Conservation (phyloP, 2,113 vertebrate species). For the Gallinago paraguaiae region DNA sequence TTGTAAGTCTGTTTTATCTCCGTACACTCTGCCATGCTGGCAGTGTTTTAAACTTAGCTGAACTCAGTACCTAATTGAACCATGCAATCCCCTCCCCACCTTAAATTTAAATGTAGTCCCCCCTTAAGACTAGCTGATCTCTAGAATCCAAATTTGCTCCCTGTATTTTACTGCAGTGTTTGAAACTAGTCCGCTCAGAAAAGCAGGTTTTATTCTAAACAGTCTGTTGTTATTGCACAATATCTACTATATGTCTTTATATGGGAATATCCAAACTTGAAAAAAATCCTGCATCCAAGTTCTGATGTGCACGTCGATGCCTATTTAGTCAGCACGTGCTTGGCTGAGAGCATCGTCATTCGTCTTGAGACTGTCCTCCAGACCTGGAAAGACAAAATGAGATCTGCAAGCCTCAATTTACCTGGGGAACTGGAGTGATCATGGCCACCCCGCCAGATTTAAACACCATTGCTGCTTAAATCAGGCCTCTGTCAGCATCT, state of each 20-base stretch:
- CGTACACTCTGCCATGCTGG: background rate
- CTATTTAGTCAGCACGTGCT: background rate
- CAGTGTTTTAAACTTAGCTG: background rate
- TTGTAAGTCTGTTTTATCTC: background rate
- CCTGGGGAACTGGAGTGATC: conserved; percentile 12
- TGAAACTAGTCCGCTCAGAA: background rate
- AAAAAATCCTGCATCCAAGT: background rate
- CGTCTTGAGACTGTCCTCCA: background rate
- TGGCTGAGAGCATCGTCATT: background rate
- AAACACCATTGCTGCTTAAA: conserved; percentile 38
- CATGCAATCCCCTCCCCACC: background rate
- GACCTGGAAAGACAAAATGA: background rate
- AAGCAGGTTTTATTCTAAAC: background rate
- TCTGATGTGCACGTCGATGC: background rate
- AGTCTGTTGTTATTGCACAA: background rate
- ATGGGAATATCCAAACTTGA: background rate
- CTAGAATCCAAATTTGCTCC: background rate
- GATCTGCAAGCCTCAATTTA: background rate
- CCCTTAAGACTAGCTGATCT: background rate
- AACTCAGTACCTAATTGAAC: background rate
- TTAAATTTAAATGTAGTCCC: background rate
- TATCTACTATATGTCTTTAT: background rate
- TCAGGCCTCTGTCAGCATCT: conserved; percentile 35
- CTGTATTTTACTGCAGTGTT: background rate
- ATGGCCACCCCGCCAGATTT: conserved; percentile 24